These are phyloP conservation scores for Coregonus suidteri DNA, from an alignment of 2,797 vertebrate genomes.

Conservation along the genomic window DNA sequence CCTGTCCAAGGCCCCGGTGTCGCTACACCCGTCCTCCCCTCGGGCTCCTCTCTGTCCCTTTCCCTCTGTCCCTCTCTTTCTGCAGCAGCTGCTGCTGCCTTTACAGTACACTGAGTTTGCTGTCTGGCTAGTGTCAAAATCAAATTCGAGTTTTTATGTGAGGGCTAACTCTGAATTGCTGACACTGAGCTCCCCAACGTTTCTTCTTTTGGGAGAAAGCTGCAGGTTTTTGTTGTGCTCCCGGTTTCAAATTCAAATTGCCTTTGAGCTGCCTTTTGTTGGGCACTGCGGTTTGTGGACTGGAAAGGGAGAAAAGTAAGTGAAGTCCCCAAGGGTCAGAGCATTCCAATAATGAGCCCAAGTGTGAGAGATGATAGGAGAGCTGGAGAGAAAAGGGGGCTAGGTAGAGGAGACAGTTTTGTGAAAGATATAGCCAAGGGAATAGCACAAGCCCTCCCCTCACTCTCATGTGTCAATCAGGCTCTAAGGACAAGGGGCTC, in stretches of 20 bases:
- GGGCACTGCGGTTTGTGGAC: conserved; percentile 72
- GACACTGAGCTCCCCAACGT: conserved; percentile 56
- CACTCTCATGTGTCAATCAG: conserved; percentile 57
- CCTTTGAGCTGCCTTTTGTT: conserved; percentile 77
- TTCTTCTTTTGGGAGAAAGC: conserved; percentile 53
- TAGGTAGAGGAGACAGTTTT: conserved; percentile 48
- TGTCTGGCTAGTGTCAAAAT: conserved; percentile 58
- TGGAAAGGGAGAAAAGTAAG: conserved; percentile 75
- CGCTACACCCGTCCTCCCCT: conserved; percentile 36
- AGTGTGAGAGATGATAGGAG: conserved; percentile 33
- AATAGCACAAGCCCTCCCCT: conserved; percentile 59
- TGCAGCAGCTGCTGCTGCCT: conserved; percentile 61
- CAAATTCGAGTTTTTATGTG: conserved; percentile 45
- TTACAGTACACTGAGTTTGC: conserved; percentile 55
- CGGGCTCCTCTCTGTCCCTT: conserved; percentile 36
- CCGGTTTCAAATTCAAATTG: conserved; percentile 82
- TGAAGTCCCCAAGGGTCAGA: conserved; percentile 70
- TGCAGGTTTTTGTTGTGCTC: conserved; percentile 63
- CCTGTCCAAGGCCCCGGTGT: conserved; percentile 49
- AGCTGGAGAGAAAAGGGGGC: conserved; percentile 34
- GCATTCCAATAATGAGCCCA: conserved; percentile 66
- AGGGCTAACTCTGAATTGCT: conserved; percentile 48
- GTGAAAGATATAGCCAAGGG: conserved; percentile 50
- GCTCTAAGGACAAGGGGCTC: conserved; percentile 57
- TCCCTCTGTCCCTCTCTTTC: conserved; percentile 27